Conservation (phyloP, 2,113 vertebrate species). For the Crotalus horridus region DNA sequence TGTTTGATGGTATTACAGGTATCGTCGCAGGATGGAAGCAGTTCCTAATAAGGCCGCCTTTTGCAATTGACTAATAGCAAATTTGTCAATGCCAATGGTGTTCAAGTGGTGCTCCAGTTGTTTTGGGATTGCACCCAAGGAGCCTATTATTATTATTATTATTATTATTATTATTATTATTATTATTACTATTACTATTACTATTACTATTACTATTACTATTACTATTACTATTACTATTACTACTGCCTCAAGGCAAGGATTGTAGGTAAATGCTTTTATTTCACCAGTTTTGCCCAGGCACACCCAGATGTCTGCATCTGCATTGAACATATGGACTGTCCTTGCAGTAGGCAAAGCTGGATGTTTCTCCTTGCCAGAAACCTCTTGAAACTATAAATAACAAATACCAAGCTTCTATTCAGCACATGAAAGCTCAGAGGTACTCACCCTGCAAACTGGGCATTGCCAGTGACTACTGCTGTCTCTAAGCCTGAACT, state of each 20-base stretch:
- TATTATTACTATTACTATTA: too few species aligned
- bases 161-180: too few species aligned
- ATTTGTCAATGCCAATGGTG: too few species aligned
- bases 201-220: too few species aligned
- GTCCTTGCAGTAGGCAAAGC: constrained; percentile 40
- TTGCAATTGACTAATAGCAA: too few species aligned
- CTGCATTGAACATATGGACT: constrained; percentile 15
- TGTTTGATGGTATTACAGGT: too few species aligned
- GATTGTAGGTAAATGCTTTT: neutral
- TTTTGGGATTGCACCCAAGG: too few species aligned
- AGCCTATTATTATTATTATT: too few species aligned
- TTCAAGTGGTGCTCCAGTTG: too few species aligned
- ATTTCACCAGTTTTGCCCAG: constrained; percentile 5
- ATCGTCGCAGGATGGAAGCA: too few species aligned
- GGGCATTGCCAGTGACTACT: constrained; percentile 96
- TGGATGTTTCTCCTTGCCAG: constrained; percentile 65
- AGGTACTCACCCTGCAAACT: constrained; percentile 91
- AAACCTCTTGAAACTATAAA: constrained; percentile 68
- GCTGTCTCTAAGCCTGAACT: constrained; percentile 90
- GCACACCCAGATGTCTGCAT: constrained; percentile 8
- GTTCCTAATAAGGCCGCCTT: too few species aligned
- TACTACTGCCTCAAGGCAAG: neutral
- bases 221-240: too few species aligned
- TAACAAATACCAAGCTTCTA: constrained; percentile 69
- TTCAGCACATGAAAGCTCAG: constrained; percentile 78